phyloP scores from a whole-genome alignment of 2,797 vertebrate species.

The Catostomus latipinnis region DNA sequence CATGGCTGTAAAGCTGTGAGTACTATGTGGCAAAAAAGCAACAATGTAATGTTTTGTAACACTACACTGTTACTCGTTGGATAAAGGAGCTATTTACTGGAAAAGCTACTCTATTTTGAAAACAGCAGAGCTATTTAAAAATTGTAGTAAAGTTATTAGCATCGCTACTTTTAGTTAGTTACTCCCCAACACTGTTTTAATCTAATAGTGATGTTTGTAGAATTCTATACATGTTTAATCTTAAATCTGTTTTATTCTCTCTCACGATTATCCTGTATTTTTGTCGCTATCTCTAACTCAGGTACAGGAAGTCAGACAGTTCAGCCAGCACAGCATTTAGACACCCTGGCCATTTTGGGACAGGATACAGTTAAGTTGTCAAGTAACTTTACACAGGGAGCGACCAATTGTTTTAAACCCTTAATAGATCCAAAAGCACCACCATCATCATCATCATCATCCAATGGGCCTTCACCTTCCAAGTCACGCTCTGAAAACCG shows the following conservation, averaged over 20 bases:
- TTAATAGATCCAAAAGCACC: slow-evolving; percentile 71
- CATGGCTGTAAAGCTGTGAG: too few relatives aligned
- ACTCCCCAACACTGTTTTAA: too few relatives aligned
- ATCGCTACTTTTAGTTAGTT: too few relatives aligned
- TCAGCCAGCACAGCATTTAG: slow-evolving; percentile 58
- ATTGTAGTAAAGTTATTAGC: too few relatives aligned
- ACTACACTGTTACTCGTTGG: too few relatives aligned
- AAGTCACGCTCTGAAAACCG: not conserved
- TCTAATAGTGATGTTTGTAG: too few relatives aligned
- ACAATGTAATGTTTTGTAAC: too few relatives aligned
- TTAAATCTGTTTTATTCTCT: not conserved
- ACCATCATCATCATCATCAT: not conserved
- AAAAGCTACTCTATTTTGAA: too few relatives aligned
- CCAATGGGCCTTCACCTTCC: slow-evolving; percentile 11
- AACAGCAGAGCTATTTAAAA: too few relatives aligned
- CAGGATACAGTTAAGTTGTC: slow-evolving; percentile 82
- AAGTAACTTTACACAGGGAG: slow-evolving; percentile 80
- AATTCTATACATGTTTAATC: not conserved
- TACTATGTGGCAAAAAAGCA: too few relatives aligned
- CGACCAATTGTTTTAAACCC: slow-evolving; percentile 86
- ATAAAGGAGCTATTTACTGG: too few relatives aligned
- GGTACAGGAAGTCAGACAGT: slow-evolving; percentile 63
- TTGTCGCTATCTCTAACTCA: slow-evolving; percentile 47
- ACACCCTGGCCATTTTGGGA: slow-evolving; percentile 76
- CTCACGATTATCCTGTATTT: not conserved